These are phyloP conservation scores for Eucidaris tribuloides DNA, from an alignment of 35 echinoderm and acorn worm species.

Conservation along the genomic window DNA sequence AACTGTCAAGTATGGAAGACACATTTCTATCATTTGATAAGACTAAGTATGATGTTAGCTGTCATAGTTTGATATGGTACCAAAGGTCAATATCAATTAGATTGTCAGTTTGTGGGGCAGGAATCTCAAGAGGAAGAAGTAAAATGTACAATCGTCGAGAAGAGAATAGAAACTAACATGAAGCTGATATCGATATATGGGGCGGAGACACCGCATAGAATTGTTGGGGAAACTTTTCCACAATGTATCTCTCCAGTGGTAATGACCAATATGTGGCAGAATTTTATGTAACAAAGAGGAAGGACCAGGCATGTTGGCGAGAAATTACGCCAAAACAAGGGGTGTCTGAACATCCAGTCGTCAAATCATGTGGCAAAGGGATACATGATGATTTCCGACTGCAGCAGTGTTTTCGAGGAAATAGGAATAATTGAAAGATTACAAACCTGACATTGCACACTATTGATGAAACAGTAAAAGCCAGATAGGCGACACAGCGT, in stretches of 20 bases:
- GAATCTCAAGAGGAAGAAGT: conserved; percentile 18
- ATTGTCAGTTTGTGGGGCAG: conserved; percentile 33
- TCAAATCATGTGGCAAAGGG: background rate
- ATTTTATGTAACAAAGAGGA: background rate
- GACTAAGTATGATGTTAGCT: background rate
- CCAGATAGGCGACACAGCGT: conserved; percentile 43
- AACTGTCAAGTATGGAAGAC: background rate
- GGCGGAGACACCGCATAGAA: conserved; percentile 5
- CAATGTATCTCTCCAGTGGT: background rate
- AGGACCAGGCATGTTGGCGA: background rate
- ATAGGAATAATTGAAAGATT: conserved; percentile 61
- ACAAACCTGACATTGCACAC: conserved; percentile 39
- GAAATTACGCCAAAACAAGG: background rate
- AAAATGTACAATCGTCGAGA: conserved; percentile 42
- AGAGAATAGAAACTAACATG: conserved; percentile 13
- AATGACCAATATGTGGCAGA: background rate
- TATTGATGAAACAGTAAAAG: conserved; percentile 29
- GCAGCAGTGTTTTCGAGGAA: conserved; percentile 34
- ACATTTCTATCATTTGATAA: background rate
- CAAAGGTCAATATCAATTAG: conserved; percentile 36
- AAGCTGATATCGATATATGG: conserved; percentile 55
- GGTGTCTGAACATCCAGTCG: background rate
- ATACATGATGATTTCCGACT: background rate
- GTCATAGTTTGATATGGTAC: background rate
- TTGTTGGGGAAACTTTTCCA: background rate